Evolutionary conservation across 2,888 invertebrate species (phyloP), one percentile per base, ranked within the genome.

Genomic region (Blastobasis lacticolella): DNA sequence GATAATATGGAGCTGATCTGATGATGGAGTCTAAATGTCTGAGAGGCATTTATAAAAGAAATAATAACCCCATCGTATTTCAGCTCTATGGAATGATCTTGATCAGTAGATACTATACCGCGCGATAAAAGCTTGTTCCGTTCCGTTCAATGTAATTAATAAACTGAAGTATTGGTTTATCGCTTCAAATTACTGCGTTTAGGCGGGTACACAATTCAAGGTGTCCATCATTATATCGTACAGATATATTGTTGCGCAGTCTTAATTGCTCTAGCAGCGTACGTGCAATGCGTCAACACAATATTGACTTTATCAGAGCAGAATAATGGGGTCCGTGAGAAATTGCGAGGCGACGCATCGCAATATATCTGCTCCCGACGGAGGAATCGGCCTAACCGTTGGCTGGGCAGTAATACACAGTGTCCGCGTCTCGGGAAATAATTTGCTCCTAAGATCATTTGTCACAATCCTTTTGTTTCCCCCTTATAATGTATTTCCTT

Each of bases 241-340:
- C 23, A 23, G 23, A 1, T 23, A 23, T 23, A 3, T 23, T 23
- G 23, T 23, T 23, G 23, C 23, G 23, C 58, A 51, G 56, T 64
- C 60, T 57, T 63, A 57, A 55, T 53, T 48, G 49, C 49, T 56
- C 54, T 57, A 54, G 51, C 54, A 59, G 59, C 63, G 62, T 62
- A 63, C 58, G 58, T 61, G 58, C 63, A 61, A 57, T 62, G 56
- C 60, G 57, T 63, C 63, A 61, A 57, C 57, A 49, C 23, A 23
- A 23, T 65, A 60, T 66, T 69, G 67, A 66, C 64, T 65, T 64
- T 66, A 63, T 64, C 63, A 51, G 57, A 62, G 62, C 59, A 57
- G 63, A 69, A 71, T 69, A 71, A 75, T 69, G 56, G 66, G 65
- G 66, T 68, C 65, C 67, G 57, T 63, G 61, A 56, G 59, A 66